phyloP scores from a whole-genome alignment of 2,113 vertebrate species.

The Lonchura striata region DNA sequence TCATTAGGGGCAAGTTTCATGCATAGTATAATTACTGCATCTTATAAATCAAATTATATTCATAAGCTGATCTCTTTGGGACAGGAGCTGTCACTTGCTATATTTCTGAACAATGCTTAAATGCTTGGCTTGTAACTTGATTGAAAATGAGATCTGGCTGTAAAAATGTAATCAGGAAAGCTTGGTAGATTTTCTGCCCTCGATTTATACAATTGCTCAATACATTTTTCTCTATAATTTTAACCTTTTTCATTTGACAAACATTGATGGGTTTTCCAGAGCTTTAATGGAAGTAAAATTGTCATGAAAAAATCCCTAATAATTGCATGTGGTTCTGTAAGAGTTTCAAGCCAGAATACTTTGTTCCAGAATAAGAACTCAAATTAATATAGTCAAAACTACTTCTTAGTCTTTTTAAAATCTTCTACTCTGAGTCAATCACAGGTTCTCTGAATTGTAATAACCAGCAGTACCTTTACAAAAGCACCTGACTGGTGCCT shows the following conservation, averaged over 20 bases:
- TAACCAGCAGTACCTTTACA: not conserved
- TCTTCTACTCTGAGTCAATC: not conserved
- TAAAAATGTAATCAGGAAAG: not conserved
- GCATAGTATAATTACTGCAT: not conserved
- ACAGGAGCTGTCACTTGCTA: not conserved
- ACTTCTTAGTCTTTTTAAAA: not conserved
- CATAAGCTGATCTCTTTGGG: not conserved
- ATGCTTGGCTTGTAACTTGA: not conserved
- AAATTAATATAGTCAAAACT: not conserved
- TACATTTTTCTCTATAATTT: not conserved
- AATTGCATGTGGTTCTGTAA: not conserved
- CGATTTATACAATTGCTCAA: not conserved
- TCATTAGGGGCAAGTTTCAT: not conserved
- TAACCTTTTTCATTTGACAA: not conserved
- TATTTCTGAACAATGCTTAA: not conserved
- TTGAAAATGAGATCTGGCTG: not conserved
- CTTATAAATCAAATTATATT: not conserved
- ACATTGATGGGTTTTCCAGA: not conserved
- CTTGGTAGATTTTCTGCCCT: not conserved
- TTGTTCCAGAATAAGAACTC: not conserved
- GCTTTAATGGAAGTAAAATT: constrained; percentile 15
- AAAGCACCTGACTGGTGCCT: not conserved
- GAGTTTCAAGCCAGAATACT: not conserved
- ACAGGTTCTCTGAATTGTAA: not conserved
- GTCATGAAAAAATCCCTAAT: not conserved